phyloP scores from a whole-genome alignment of 1,140 invertebrate genomes.

The Sarcophaga bullata region DNA sequence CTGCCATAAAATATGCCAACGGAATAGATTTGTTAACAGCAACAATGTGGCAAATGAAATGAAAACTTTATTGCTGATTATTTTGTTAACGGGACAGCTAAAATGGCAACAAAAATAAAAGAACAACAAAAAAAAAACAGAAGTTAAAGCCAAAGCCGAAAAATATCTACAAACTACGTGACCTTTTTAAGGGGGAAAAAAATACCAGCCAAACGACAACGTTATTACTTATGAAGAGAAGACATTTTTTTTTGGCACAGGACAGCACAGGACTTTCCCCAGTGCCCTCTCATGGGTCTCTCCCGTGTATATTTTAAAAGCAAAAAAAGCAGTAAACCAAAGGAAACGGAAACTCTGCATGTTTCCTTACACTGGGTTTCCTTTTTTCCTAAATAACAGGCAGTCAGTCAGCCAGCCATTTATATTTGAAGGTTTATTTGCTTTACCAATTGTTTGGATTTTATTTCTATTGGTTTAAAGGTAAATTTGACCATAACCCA shows the following conservation, averaged over 20 bases:
- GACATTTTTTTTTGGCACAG: background rate
- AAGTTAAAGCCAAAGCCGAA: background rate
- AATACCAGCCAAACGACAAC: background rate
- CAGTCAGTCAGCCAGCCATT: too few relatives aligned
- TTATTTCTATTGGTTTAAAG: too few relatives aligned
- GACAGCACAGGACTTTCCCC: too few relatives aligned
- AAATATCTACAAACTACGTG: slow-evolving; percentile 15
- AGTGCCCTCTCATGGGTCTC: background rate
- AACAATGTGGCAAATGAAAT: slow-evolving; percentile 28
- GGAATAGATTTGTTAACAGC: background rate
- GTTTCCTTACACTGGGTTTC: background rate
- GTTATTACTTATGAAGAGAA: background rate
- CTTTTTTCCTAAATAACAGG: background rate
- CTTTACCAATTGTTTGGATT: too few relatives aligned
- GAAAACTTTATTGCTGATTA: slow-evolving; percentile 33
- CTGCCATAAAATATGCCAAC: slow-evolving; percentile 23
- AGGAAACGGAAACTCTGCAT: slow-evolving; percentile 11
- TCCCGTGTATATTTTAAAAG: background rate
- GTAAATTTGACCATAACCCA: background rate
- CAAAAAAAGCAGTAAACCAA: background rate
- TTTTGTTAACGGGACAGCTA: background rate
- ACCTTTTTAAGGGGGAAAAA: slow-evolving; percentile 15
- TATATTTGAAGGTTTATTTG: too few relatives aligned
- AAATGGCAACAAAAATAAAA: background rate
- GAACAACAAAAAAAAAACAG: background rate